Evolutionary conservation across 2,797 vertebrate species (phyloP), one percentile per base, ranked within the genome.

Genomic region (Smutsia gigantea): DNA sequence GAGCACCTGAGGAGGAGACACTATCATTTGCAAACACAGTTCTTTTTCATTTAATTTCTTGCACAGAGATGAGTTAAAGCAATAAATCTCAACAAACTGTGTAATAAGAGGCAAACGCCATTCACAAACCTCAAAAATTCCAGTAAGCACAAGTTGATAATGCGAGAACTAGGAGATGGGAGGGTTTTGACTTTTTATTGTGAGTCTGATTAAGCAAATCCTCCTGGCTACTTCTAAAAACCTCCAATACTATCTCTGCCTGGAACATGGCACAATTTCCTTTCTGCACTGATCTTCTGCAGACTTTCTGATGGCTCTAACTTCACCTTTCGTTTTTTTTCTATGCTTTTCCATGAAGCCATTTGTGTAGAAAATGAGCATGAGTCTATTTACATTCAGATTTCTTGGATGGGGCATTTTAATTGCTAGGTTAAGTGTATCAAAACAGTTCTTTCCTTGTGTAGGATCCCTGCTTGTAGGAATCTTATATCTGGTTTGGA

Each of bases 1-100:
- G 75, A 55, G 81, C 39, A n/a, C 46, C 25, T 5, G 17, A 59
- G 11, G 5, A 57, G 34, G 29, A 63, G 66, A 10, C 17, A 10
- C 13, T n/a, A 8, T 12, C 29, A 23, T 51, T 87, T 77, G 68
- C 15, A 72, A 86, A 31, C 46, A n/a, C 27, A 9, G 34, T 71
- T 93, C 25, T 25, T 82, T 88, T 53, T 64, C 46, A 51, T 27
- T 75, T 69, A 25, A 51, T 79, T 90, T 85, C 59, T 82, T 78
- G 42, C 25, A 79, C 12, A 61, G 23, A 96, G 37, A 87, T 82
- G 64, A 42, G 27, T 31, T 61, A 68, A 87, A 86, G 49, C 51
- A 90, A 87, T 15, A 19, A 27, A n/a, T 66, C 82, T 71, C 15
- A 77, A 29, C 34, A 55, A 69, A 63, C 6, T 88, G 21, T 49